Base-by-base conservation (phyloP, 1,140 invertebrate species). In the Octopus sinensis region DNA sequence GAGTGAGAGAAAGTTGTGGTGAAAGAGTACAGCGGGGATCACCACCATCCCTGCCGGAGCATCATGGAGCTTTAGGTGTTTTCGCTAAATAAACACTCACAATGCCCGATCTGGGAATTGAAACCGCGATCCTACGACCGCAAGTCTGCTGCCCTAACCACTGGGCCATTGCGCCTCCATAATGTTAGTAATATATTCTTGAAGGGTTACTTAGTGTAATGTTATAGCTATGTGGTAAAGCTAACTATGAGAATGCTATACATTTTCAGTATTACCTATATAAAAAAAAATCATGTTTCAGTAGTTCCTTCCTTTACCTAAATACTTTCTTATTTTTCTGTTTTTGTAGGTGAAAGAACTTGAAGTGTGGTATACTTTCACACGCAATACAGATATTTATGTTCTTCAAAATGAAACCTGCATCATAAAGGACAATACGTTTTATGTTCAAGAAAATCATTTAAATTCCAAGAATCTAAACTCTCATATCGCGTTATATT, bases 311-410 rank as follows among this genome's bases (percentile, higher is more conserved):
- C 1, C n/a, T 13, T 68, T n/a, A 68, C 12, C n/a, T 68, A 1
- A 68, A n/a, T 78, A 7, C 52, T 5, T 78, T 6, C 52, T 56
- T 17, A 13, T 79, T 43, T 43, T 43, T 43, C 30, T 43, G 30
- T n/a, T 23, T 54, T n/a, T 54, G 54, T 71, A 80, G 79, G 79
- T 80, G 12, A 7, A 54, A 6, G 73, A 62, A 43, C 68, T 80
- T 12, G 79, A 80, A 51, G 68, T 80, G 5, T 54, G 62, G 54
- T 80, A 80, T 62, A 71, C 79, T 30, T 53, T 80, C 5, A 80
- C 7, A 71, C 79, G 52, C n/a, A 71, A 54, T 13, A 4, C 23
- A 10, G 43, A 56, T 30, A 52, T 62, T 7, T 30, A 71, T 7
- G 17, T n/a, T 1, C 4, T 62, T 17, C 13, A 71, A 17, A 80